phyloP scores from a whole-genome alignment of 2,797 vertebrate genomes.

The Nothura maculosa region DNA sequence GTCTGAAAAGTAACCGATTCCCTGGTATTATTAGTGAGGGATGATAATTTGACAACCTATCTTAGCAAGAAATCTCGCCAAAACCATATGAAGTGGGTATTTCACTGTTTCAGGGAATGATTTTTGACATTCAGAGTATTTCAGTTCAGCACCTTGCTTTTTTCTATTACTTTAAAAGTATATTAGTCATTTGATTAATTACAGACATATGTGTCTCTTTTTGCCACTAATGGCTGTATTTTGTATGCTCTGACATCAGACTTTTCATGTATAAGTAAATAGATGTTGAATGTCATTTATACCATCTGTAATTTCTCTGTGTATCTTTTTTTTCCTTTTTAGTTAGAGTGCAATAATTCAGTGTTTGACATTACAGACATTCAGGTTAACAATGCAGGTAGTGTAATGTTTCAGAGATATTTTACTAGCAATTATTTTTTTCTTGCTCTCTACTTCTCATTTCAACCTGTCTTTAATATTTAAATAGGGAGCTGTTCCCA shows the following conservation, averaged over 20 bases:
- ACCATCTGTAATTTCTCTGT: neutral
- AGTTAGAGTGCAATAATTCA: neutral
- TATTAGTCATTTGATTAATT: neutral
- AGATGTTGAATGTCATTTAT: neutral
- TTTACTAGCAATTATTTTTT: conserved; percentile 5
- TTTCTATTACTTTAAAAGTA: neutral
- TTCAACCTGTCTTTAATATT: neutral
- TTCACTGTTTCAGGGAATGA: neutral
- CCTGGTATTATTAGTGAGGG: neutral
- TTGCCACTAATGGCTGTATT: neutral
- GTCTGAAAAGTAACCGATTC: neutral
- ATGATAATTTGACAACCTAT: neutral
- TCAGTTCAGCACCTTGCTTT: neutral
- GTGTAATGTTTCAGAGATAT: conserved; percentile 11
- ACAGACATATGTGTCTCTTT: neutral
- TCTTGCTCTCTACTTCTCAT: neutral
- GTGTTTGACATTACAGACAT: neutral
- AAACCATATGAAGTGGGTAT: neutral
- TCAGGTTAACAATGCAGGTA: conserved; percentile 20
- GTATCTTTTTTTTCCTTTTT: neutral
- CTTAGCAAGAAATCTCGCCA: neutral
- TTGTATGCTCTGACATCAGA: neutral
- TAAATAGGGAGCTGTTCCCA: conserved; percentile 5
- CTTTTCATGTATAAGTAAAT: neutral
- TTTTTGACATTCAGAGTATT: neutral